Evolutionary conservation across 2,113 vertebrate species (phyloP).

Genomic region (Urocitellus parryii): DNA sequence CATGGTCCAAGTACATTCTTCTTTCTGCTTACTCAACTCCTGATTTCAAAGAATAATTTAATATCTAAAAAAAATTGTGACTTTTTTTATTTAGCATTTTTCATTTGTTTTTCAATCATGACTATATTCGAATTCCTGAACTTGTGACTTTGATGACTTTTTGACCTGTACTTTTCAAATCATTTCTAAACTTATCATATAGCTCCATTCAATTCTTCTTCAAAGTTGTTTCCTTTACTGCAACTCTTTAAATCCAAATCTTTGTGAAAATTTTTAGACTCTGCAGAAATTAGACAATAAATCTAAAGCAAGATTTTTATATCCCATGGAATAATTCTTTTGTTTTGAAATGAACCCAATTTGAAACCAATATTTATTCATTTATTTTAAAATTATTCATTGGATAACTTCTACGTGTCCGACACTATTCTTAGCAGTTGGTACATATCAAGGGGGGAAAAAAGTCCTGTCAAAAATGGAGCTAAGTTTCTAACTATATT

Average conservation of each 20-base stretch:
- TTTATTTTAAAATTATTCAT: constrained; percentile 17
- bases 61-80: not conserved
- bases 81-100: not conserved
- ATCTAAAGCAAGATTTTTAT: not conserved
- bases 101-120: not conserved
- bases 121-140: not conserved
- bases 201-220: not conserved
- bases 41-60: not conserved
- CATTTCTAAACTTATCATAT: not conserved
- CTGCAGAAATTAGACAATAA: not conserved
- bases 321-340: not conserved
- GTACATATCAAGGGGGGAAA: not conserved
- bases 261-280: not conserved
- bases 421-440: not conserved
- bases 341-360: not conserved
- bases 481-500: not conserved
- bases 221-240: not conserved
- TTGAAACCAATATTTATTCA: constrained; percentile 5
- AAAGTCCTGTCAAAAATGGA: not conserved
- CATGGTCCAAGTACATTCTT: not conserved
- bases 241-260: not conserved
- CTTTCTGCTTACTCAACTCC: not conserved
- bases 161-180: not conserved
- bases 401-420: not conserved
- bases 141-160: not conserved